Base-by-base conservation (phyloP, 2,797 vertebrate species). In the Crenichthys baileyi region DNA sequence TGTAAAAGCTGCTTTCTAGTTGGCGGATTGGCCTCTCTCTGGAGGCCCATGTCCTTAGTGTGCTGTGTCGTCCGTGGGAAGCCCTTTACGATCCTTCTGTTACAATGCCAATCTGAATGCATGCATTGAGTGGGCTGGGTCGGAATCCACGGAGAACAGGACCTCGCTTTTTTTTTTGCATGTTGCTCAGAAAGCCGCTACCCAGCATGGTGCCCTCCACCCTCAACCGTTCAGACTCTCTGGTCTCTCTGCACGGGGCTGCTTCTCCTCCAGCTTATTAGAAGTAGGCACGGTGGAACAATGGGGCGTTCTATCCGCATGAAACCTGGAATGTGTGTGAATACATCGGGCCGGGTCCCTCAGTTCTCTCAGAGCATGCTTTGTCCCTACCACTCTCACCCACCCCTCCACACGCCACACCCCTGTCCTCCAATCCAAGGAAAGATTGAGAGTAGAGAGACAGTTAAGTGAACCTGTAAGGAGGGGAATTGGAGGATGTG, bases 271-370 rank as follows among this genome's bases (percentile, higher is more conserved):
- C 87, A 92, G 93, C 88, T 93, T 92, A 93, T 95, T 92, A 94
- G 91, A 93, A 95, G 90, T 93, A 92, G 94, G 91, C 88, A 53
- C 76, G 75, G 72, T 1, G 26, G 77, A 93, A 95, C 95, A 95
- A 95, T 95, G 92, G 60, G 88, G n/a, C 75, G 85, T 93, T 93
- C 85, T 95, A 94, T 94, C 90, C 85, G 46, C 91, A 90, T 85
- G 79, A 85, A 94, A 95, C 93, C 92, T 90, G 91, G 94, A 94
- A 95, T 95, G 95, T 95, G 91, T 94, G 92, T 94, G 94, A 95
- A 95, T 95, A 93, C 95, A 92, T 92, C 93, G 70, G 85, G 84
- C 89, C 55, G 92, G 90, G 88, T 91, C 83, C 83, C 82, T 92
- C 83, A 80, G 75, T 84, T 78, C 89, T 84, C 87, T 95, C 93